phyloP scores from a whole-genome alignment of 2,113 vertebrate species.

The Corythornis cristatus region DNA sequence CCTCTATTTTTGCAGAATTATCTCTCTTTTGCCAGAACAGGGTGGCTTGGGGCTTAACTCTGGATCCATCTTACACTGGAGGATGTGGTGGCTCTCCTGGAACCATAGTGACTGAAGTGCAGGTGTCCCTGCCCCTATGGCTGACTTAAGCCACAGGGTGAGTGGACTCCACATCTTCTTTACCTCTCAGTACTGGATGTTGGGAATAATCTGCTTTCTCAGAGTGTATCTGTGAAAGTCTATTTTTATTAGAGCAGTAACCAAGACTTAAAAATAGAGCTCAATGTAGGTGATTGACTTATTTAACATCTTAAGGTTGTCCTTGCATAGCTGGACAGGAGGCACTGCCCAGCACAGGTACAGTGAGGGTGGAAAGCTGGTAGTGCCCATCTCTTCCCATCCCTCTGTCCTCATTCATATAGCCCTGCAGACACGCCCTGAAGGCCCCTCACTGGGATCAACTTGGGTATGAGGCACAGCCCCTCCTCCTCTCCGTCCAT shows the following conservation, averaged over 20 bases:
- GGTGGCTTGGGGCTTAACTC: background rate
- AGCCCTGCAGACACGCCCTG: background rate
- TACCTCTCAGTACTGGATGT: background rate
- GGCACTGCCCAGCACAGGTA: background rate
- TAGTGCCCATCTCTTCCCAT: background rate
- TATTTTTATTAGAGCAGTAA: constrained; percentile 32
- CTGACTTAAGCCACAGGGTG: background rate
- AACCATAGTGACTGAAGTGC: background rate
- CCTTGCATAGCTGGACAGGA: background rate
- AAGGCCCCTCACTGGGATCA: background rate
- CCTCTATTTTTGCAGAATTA: background rate
- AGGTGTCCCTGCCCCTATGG: background rate
- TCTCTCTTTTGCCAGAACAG: background rate
- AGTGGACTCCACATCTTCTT: background rate
- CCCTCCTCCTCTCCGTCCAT: background rate
- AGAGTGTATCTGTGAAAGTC: background rate
- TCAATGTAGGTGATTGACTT: background rate
- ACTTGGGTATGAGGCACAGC: background rate
- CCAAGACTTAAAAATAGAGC: background rate
- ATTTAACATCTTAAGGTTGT: background rate
- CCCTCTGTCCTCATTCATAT: background rate
- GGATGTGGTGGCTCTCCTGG: background rate
- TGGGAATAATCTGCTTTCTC: background rate
- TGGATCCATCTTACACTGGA: background rate
- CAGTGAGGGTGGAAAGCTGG: background rate